Conservation (phyloP, 2,113 vertebrate species). For the Oryzias javanicus region DNA sequence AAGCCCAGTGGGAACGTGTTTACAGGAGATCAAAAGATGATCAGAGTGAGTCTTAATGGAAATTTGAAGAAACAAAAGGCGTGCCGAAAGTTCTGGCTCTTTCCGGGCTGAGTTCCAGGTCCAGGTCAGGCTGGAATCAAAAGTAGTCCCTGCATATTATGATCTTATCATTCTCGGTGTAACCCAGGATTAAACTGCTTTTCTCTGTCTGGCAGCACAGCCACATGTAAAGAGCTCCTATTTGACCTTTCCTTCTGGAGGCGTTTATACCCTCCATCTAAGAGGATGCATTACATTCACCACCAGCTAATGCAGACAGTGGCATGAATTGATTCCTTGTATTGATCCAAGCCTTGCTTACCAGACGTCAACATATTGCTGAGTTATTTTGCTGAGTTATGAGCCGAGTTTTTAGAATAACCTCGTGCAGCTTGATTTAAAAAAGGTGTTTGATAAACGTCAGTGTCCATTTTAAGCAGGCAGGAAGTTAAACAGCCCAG, state of each 20-base stretch:
- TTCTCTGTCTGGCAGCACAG: constrained; percentile 27
- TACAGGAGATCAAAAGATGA: background rate
- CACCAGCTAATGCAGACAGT: constrained; percentile 48
- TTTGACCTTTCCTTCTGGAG: constrained; percentile 30
- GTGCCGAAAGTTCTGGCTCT: background rate
- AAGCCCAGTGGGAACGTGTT: background rate
- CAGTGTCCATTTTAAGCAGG: constrained; percentile 37
- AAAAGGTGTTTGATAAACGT: constrained; percentile 59
- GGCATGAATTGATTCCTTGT: constrained; percentile 63
- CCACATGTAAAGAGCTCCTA: constrained; percentile 19
- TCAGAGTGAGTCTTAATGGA: background rate
- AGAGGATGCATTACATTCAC: constrained; percentile 58
- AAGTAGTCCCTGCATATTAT: constrained; percentile 7
- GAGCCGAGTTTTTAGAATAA: constrained; percentile 65
- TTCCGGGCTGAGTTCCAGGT: constrained; percentile 1
- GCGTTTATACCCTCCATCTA: constrained; percentile 24
- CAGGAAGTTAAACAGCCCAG: constrained; percentile 25
- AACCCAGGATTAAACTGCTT: constrained; percentile 16
- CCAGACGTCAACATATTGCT: constrained; percentile 65
- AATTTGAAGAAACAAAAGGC: background rate
- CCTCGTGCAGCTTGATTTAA: constrained; percentile 52
- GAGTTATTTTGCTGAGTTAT: constrained; percentile 68
- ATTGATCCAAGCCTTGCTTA: constrained; percentile 58
- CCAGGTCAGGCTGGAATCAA: constrained; percentile 15
- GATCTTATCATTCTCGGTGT: constrained; percentile 7